Evolutionary conservation across 2,797 vertebrate genomes (phyloP), one percentile per base, ranked within the genome.

Genomic region (Acrocephalus scirpaceus): DNA sequence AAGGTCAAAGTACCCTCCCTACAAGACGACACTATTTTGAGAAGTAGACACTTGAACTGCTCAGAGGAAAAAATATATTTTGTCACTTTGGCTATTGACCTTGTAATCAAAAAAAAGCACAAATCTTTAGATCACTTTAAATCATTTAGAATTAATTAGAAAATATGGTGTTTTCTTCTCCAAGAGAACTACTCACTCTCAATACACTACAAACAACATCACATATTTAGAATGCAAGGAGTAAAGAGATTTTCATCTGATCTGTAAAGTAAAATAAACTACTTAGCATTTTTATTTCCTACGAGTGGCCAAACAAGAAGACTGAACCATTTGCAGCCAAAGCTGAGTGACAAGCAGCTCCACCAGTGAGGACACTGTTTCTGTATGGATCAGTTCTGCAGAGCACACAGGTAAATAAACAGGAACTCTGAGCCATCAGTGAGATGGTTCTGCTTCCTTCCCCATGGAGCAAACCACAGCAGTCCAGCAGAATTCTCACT

Each of bases 1-100:
- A 74, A 88, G 73, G 88, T 92, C 90, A 81, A 84, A 94, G 56
- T 93, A 75, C 79, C 89, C 91, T 91, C 79, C 89, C 91, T 91
- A 14, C 71, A 48, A 72, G 56, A 84, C 88, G 57, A 48, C 23
- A 30, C 13, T 66, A 6, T 62, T 93, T 92, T 86, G 58, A 81
- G 91, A 96, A 93, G n/a, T 25, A 88, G 38, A 38, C n/a, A 61
- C 73, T 96, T 90, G 45, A 67, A 53, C 45, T 88, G 42, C 58
- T 86, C 57, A 78, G 70, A 64, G 40, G 42, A 90, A 70, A 70
- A 23, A 64, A 57, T 67, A 4, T 67, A 22, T 87, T 93, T 89
- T 92, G 34, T 73, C 79, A 42, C 38, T 90, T 85, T 50, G 29
- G 34, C 69, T 89, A 47, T 77, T 87, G 53, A 65, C n/a, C 22